Base-by-base conservation (phyloP, 2,888 invertebrate species). In the Gymnosoma rotundatum region DNA sequence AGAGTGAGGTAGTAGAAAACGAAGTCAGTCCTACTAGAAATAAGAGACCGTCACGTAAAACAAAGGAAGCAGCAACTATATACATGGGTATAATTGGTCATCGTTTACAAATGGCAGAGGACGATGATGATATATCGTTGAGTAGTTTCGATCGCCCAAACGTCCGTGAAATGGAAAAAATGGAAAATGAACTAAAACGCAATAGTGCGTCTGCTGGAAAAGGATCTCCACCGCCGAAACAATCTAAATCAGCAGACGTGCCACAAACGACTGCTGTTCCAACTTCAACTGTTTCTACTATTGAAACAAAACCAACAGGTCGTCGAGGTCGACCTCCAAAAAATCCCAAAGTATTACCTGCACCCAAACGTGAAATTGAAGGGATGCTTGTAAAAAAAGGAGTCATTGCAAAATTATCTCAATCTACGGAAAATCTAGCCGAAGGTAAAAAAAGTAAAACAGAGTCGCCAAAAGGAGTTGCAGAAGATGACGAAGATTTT, bases 81-180 rank as follows among this genome's bases (percentile, higher is more conserved):
- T 95, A 95, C 87, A 95, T 96, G 95, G 95, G 95, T 88, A 94
- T 96, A 85, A 93, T 96, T 64, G 95, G 95, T 5, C 94, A 95
- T 87, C 95, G 95, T 89, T 92, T 96, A 69, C 94, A 94, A 21
- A 93, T 94, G 86, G 94, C 94, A 36, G 93, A 94, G 79, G 92
- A 94, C 85, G 95, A 94, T 42, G 95, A 95, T 88, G 94, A 94
- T 88, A 89, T 93, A 14, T 95, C 95, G 0, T 91, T 95, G 32
- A 94, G 94, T 87, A 95, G 95, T 90, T 95, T 94, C 90, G 95
- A 95, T 88, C 90, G 95, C 52, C 95, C 95, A 4, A 95, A 94
- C 88, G 94, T 94, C 0, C 93, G 94, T 75, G 93, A 93, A 90
- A 94, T 93, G 73, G 94, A 94, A 87, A 94, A 94, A 90, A 92